Conservation (phyloP, 2,888 invertebrate species). For the Galeruca laticollis region DNA sequence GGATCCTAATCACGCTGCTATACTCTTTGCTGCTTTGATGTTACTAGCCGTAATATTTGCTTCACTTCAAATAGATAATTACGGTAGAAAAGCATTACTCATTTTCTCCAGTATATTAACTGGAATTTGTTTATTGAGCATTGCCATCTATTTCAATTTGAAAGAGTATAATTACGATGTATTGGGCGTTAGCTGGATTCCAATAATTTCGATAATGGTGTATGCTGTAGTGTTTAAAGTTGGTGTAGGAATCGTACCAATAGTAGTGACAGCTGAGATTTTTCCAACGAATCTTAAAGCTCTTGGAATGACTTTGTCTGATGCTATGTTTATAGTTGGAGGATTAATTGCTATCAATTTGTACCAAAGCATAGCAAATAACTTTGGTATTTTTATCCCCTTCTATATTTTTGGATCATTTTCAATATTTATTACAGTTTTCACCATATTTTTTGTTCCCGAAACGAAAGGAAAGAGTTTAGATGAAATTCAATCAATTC, state of each 20-base stretch:
- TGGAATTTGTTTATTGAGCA: slow-evolving; percentile 57
- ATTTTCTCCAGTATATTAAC: slow-evolving; percentile 60
- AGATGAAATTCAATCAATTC: slow-evolving; percentile 71
- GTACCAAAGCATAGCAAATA: slow-evolving; percentile 56
- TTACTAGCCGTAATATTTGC: slow-evolving; percentile 59
- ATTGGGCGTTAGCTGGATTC: slow-evolving; percentile 60
- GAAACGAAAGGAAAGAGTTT: slow-evolving; percentile 79
- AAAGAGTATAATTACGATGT: slow-evolving; percentile 57
- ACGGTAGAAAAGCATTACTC: slow-evolving; percentile 61
- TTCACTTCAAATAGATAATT: slow-evolving; percentile 61
- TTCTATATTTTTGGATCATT: slow-evolving; percentile 59
- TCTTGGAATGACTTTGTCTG: slow-evolving; percentile 63
- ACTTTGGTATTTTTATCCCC: slow-evolving; percentile 59
- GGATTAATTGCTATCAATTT: slow-evolving; percentile 59
- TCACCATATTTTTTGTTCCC: slow-evolving; percentile 67
- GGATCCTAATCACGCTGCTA: slow-evolving; percentile 58
- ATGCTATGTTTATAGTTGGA: slow-evolving; percentile 61
- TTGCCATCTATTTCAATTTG: slow-evolving; percentile 63
- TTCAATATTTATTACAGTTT: slow-evolving; percentile 49
- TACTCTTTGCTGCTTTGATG: slow-evolving; percentile 63
- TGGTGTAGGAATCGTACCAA: slow-evolving; percentile 64
- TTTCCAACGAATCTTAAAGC: slow-evolving; percentile 65
- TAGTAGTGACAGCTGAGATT: slow-evolving; percentile 64
- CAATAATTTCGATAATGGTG: slow-evolving; percentile 62
- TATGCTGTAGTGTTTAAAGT: slow-evolving; percentile 63